Evolutionary conservation across 1,140 invertebrate genomes (phyloP), one percentile per base, ranked within the genome.

Genomic region (Nylanderia fulva): DNA sequence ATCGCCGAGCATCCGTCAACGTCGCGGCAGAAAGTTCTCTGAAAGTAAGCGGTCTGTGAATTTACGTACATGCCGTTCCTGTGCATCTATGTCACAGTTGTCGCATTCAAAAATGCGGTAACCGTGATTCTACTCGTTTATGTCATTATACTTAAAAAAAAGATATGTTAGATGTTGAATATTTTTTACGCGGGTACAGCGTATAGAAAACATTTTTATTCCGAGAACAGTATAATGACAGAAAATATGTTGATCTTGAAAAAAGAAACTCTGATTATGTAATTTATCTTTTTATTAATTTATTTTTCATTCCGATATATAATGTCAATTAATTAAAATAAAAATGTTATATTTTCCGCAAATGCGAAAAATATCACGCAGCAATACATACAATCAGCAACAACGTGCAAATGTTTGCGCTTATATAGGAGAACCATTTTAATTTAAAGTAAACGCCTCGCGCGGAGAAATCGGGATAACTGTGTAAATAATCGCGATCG

Each of bases 1-100:
- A 84, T 75, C 54, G 64, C 48, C 15, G 56, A 58, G 76, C 85
- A 88, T 88, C 83, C 56, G 75, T 85, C 86, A 88, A 76, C 63
- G 85, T 86, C 84, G 61, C 29, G 42, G 13, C 58, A 69, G 45
- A 54, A 84, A 75, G 69, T 75, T 84, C 69, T 58, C 52, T 61
- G 42, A 54, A 75, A 84, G 54, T 64, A 84, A 64, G 71, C 60
- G 72, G 85, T 64, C 58, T 75, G 79, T 74, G 56, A 82, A 86
- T 75, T 74, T 75, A 74, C 66, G 48, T 84, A 75, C 61, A 74
- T 33, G 83, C 33, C 75, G 24, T 58, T 82, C n/a, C 66, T 69
- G 33, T 72, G 64, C 77, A 82, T 82, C 66, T 61, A 27, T 80
- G 75, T 27, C 75, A 85, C 84, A 66, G 63, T 79, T 82, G 24